These are phyloP conservation scores for Stomatorhinus ivindoensis DNA, from an alignment of 2,113 vertebrate genomes.

Conservation along the genomic window DNA sequence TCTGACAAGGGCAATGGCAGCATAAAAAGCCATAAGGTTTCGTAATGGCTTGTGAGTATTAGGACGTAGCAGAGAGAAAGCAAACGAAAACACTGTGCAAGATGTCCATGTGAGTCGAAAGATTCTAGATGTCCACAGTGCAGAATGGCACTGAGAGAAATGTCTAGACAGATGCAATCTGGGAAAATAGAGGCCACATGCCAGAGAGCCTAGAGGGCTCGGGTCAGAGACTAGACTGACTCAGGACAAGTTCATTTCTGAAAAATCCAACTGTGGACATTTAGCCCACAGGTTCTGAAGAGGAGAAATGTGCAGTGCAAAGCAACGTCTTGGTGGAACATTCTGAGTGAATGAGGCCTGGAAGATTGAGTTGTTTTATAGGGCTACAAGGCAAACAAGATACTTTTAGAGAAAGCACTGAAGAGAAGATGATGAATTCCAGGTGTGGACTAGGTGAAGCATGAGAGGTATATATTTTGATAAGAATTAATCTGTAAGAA, in stretches of 20 bases:
- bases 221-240: not conserved
- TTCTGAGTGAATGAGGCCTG: not conserved
- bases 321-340: not conserved
- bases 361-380: not conserved
- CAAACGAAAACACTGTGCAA: not conserved
- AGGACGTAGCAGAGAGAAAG: not conserved
- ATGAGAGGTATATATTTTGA: not conserved
- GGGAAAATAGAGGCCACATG: not conserved
- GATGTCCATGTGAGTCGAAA: not conserved
- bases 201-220: not conserved
- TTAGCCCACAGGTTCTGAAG: not conserved
- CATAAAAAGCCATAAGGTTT: not conserved
- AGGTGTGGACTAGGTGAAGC: not conserved
- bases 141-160: not conserved
- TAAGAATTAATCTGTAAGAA: not conserved
- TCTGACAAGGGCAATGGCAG: not conserved
- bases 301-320: not conserved
- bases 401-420: not conserved
- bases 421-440: not conserved
- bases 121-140: not conserved
- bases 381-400: not conserved
- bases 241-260: not conserved
- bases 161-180: not conserved
- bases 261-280: not conserved
- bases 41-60: not conserved